A percentile compares a stretch with the other conserved stretches of the same genome.
phyloP scores from a whole-genome alignment of 2,888 invertebrate genomes.

The Temnothorax ravouxi region DNA sequence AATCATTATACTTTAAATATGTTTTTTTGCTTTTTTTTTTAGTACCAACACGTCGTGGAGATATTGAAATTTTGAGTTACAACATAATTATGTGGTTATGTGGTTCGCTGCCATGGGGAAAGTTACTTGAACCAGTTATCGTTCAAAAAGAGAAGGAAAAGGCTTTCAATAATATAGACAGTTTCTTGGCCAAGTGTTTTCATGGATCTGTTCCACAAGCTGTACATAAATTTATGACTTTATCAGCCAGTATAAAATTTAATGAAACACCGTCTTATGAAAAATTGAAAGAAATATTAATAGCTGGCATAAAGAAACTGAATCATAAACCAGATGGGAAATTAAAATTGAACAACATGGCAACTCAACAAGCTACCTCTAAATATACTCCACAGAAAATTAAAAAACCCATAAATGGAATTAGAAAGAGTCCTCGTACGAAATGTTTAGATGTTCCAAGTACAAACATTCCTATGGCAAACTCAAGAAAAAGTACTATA shows the following conservation, averaged over 20 bases:
- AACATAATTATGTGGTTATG: constrained; percentile 97
- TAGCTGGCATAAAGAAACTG: constrained; percentile 89
- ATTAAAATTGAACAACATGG: constrained; percentile 87
- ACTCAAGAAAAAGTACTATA: constrained; percentile 79
- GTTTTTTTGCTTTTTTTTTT: constrained; percentile 70
- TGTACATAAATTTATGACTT: constrained; percentile 88
- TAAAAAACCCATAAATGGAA: constrained; percentile 34
- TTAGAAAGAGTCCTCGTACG: constrained; percentile 63
- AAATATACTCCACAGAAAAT: constrained; percentile 55
- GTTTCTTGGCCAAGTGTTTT: constrained; percentile 86
- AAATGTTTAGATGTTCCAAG: constrained; percentile 40
- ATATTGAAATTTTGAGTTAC: constrained; percentile 97
- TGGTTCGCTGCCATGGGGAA: constrained; percentile 95
- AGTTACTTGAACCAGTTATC: constrained; percentile 88
- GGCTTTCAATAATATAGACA: constrained; percentile 88
- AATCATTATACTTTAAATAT: constrained; percentile 41
- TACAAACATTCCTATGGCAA: constrained; percentile 31
- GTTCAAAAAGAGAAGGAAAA: constrained; percentile 91
- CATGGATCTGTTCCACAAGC: constrained; percentile 83
- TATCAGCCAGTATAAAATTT: constrained; percentile 90
- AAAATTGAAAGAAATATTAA: constrained; percentile 90
- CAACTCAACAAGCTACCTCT: constrained; percentile 5
- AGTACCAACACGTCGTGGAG: constrained; percentile 95
- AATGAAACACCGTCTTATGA: constrained; percentile 92
- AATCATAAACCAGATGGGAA: constrained; percentile 88